Evolutionary conservation across 2,113 vertebrate species (phyloP).

Genomic region (Grallaria varia): DNA sequence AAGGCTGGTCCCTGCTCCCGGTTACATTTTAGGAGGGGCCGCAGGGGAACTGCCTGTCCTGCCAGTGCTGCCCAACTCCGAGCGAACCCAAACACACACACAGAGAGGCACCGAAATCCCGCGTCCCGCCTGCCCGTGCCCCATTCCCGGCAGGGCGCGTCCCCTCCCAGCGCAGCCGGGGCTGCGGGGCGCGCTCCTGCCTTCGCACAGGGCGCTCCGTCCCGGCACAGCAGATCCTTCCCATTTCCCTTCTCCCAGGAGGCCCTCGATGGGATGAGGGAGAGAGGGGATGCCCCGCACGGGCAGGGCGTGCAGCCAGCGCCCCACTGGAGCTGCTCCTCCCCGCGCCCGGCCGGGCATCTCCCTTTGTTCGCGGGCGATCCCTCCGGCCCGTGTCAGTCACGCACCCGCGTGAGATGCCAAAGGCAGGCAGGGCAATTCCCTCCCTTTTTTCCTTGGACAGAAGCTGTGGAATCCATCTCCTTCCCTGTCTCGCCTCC

Average conservation of each 20-base stretch:
- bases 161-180: neutral
- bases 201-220: neutral
- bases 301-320: rapidly evolving
- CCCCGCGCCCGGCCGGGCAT: rapidly evolving
- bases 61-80: neutral
- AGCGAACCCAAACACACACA: neutral
- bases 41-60: neutral
- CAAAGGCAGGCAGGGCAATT: neutral
- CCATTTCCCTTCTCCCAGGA: neutral
- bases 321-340: neutral
- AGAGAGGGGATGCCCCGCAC: neutral
- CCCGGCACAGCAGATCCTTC: neutral
- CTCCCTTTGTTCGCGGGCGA: neutral
- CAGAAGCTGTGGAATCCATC: neutral
- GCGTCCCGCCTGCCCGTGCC: neutral
- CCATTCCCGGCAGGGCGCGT: neutral
- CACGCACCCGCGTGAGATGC: rapidly evolving
- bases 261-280: neutral
- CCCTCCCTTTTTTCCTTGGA: neutral
- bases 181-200: neutral
- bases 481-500: neutral
- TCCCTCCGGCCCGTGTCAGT: neutral
- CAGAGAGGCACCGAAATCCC: neutral
- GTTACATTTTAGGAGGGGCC: neutral
- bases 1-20: neutral